These are phyloP conservation scores for Lasiommata megera DNA, from an alignment of 2,888 invertebrate species.

Conservation along the genomic window DNA sequence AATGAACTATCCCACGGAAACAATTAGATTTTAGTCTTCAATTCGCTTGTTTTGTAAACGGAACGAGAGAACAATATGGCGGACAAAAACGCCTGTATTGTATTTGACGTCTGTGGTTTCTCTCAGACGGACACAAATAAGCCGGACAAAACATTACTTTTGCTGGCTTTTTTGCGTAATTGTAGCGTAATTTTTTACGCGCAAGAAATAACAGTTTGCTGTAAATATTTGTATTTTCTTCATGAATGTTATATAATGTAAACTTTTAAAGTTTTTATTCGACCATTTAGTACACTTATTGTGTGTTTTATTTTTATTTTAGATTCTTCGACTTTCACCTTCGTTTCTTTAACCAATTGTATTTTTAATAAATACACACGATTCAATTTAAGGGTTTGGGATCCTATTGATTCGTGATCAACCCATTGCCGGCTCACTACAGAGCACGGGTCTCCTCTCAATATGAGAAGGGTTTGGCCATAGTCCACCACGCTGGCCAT, in stretches of 20 bases:
- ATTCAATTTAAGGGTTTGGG: too few species aligned
- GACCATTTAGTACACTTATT: not conserved
- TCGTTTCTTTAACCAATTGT: not conserved
- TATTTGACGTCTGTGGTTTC: constrained; percentile 15
- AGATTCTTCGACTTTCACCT: not conserved
- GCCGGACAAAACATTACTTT: not conserved
- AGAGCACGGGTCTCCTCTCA: too few species aligned
- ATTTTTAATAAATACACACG: too few species aligned
- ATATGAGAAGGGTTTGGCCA: too few species aligned
- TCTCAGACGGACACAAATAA: constrained; percentile 6
- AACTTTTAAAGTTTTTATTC: not conserved
- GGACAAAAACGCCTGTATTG: constrained; percentile 14
- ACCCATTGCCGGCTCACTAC: too few species aligned
- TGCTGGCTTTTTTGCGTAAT: not conserved
- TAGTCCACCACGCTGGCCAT: too few species aligned
- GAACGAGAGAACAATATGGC: constrained; percentile 23
- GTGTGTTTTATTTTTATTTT: not conserved
- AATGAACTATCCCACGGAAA: constrained; percentile 25
- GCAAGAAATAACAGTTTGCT: not conserved
- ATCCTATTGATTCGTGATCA: too few species aligned
- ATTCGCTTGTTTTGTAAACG: constrained; percentile 19
- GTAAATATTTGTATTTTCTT: not conserved
- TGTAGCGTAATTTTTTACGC: not conserved
- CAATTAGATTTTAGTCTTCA: constrained; percentile 24
- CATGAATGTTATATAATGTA: not conserved